Percentiles rank a stretch among this genome's conserved stretches.
phyloP scores from a whole-genome alignment of 2,888 invertebrate genomes.

The Epiblema foenella region DNA sequence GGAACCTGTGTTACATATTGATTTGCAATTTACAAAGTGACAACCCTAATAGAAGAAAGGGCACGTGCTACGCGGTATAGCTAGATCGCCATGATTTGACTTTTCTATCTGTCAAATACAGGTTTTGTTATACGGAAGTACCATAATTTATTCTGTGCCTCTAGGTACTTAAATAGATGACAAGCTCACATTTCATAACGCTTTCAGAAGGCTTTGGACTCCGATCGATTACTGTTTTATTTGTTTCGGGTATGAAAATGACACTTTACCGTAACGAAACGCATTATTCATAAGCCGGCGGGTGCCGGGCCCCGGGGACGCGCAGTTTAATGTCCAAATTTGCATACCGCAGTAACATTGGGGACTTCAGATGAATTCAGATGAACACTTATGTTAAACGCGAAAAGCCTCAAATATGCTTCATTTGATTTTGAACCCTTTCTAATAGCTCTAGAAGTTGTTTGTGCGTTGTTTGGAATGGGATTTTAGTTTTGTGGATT shows the following conservation, averaged over 20 bases:
- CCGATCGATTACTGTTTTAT: slow-evolving; percentile 39
- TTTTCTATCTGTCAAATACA: too few species aligned
- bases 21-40: too few species aligned
- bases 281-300: slow-evolving; percentile 75
- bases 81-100: too few species aligned
- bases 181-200: background rate
- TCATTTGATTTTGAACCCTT: background rate
- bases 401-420: background rate
- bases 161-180: background rate
- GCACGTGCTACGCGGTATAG: too few species aligned
- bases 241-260: slow-evolving; percentile 49
- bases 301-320: slow-evolving; percentile 66
- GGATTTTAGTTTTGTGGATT: background rate
- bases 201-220: slow-evolving; percentile 5
- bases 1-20: too few species aligned
- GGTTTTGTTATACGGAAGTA: too few species aligned
- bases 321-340: slow-evolving; percentile 74
- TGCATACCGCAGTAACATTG: slow-evolving; percentile 66
- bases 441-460: background rate
- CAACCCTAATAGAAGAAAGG: too few species aligned
- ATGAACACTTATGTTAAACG: slow-evolving; percentile 1
- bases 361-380: slow-evolving; percentile 18
- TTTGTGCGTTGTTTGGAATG: too few species aligned
- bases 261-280: slow-evolving; percentile 60
- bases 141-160: background rate